Percentiles rank a stretch among this genome's conserved stretches.
Evolutionary conservation across 2,888 invertebrate species (phyloP).

Genomic region (Abrostola tripartita): DNA sequence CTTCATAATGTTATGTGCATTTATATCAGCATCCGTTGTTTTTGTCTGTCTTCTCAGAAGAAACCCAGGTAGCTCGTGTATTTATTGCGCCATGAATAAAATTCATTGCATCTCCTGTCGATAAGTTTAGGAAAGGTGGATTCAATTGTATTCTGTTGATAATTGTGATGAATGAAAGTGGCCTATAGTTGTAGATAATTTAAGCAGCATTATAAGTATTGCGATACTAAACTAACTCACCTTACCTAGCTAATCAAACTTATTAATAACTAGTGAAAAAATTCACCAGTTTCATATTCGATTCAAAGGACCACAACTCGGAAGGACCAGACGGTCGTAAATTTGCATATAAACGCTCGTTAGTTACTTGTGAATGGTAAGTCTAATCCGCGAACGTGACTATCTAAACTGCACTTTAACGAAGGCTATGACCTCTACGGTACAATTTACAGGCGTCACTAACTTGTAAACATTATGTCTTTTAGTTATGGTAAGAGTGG

Average conservation of each 20-base stretch:
- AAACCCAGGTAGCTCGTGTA: conserved; percentile 6
- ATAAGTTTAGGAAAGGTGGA: neutral
- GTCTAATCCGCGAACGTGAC: conserved; percentile 9
- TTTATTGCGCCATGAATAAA: conserved; percentile 10
- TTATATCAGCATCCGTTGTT: conserved; percentile 33
- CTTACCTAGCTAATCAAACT: neutral
- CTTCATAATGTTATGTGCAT: conserved; percentile 33
- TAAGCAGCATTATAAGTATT: no score
- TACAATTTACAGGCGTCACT: conserved; percentile 2
- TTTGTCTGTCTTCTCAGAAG: conserved; percentile 14
- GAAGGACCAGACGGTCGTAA: neutral
- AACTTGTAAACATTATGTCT: neutral
- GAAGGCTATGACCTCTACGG: conserved; percentile 23
- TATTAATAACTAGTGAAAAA: neutral
- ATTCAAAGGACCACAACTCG: neutral
- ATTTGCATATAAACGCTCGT: neutral
- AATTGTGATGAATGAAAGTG: no score
- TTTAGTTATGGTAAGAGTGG: neutral
- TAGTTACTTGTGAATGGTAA: neutral
- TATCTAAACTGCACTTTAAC: conserved; percentile 18
- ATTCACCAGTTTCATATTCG: neutral
- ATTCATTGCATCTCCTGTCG: neutral
- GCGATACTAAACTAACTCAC: no score
- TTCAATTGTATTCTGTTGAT: no score
- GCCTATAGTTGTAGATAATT: no score